A percentile compares a stretch with the other conserved stretches of the same genome.
phyloP scores from a whole-genome alignment of 1,140 invertebrate genomes.

The Penaeus indicus region DNA sequence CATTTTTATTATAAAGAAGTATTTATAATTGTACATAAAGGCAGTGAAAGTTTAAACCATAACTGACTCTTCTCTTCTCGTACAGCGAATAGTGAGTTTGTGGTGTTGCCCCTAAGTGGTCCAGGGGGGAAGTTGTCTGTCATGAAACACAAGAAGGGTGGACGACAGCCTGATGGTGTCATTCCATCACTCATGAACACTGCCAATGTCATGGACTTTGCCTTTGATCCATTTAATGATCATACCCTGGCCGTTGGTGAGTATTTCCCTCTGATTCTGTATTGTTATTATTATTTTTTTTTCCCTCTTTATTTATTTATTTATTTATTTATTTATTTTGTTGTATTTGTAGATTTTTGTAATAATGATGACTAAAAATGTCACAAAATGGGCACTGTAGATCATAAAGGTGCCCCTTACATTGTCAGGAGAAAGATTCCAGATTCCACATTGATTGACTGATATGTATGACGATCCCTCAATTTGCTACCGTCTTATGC shows the following conservation, averaged over 20 bases:
- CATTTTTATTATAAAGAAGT: too few relatives aligned
- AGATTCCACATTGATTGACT: not conserved
- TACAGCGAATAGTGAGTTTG: slow-evolving; percentile 84
- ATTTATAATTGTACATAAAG: too few relatives aligned
- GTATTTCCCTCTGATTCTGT: slow-evolving; percentile 59
- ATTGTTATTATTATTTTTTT: slow-evolving; percentile 12
- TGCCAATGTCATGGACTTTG: slow-evolving; percentile 90
- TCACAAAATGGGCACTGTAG: too few relatives aligned
- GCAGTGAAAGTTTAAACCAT: too few relatives aligned
- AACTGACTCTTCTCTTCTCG: slow-evolving; percentile 26
- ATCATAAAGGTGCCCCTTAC: too few relatives aligned
- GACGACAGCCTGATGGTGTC: slow-evolving; percentile 83
- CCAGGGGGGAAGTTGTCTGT: slow-evolving; percentile 91
- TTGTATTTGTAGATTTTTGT: too few relatives aligned
- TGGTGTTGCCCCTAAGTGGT: slow-evolving; percentile 88
- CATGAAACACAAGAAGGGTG: slow-evolving; percentile 84
- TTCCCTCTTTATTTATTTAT: not conserved
- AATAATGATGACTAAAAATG: too few relatives aligned
- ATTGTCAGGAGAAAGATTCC: too few relatives aligned
- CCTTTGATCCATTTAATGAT: slow-evolving; percentile 92
- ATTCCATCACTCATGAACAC: slow-evolving; percentile 89
- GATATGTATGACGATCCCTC: not conserved
- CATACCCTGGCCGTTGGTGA: slow-evolving; percentile 82
- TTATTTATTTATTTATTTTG: not conserved
- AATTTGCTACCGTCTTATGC: slow-evolving; percentile 31